A percentile compares a stretch with the other conserved stretches of the same genome.
Conservation (phyloP, 2,888 invertebrate species). For the Mythimna pallens region DNA sequence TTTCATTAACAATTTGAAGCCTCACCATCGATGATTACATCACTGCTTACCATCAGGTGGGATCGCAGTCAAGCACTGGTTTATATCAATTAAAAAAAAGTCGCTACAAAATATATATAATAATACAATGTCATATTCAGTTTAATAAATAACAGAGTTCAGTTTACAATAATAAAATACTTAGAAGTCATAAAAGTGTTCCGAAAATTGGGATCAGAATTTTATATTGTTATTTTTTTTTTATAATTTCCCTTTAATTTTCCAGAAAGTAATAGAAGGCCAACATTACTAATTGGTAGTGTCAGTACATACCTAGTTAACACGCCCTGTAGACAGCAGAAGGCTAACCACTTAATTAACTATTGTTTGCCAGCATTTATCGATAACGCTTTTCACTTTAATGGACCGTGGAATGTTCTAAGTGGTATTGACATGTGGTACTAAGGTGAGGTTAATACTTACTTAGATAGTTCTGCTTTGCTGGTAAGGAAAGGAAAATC, state of each 20-base stretch:
- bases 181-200: too few relatives aligned
- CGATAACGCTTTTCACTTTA: constrained; percentile 46
- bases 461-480: background rate
- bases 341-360: constrained; percentile 44
- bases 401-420: constrained; percentile 34
- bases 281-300: constrained; percentile 26
- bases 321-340: constrained; percentile 31
- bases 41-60: too few relatives aligned
- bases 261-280: background rate
- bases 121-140: too few relatives aligned
- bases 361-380: constrained; percentile 44
- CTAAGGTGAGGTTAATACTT: background rate
- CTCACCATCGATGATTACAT: too few relatives aligned
- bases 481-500: background rate
- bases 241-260: background rate
- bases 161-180: too few relatives aligned
- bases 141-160: too few relatives aligned
- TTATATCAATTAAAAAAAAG: too few relatives aligned
- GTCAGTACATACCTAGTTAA: background rate
- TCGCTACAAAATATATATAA: too few relatives aligned
- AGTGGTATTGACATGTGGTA: constrained; percentile 30
- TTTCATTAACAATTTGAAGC: too few relatives aligned
- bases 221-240: background rate
- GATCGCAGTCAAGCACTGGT: too few relatives aligned
- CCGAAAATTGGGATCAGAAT: too few relatives aligned